phyloP scores from a whole-genome alignment of 2,113 vertebrate genomes.

The Etheostoma cragini region DNA sequence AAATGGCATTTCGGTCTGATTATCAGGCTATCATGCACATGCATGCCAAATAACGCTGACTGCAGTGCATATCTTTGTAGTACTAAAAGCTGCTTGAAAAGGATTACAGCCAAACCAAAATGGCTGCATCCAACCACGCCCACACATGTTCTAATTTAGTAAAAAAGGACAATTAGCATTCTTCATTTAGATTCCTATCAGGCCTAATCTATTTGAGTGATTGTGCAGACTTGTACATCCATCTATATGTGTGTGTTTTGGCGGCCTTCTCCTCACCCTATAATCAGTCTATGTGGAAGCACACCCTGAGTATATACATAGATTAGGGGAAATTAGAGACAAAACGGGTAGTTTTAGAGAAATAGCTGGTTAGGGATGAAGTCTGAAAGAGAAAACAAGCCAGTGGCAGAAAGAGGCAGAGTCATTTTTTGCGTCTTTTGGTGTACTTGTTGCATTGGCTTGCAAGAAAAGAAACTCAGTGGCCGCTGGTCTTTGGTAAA shows the following conservation, averaged over 20 bases:
- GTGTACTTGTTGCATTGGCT: conserved; percentile 47
- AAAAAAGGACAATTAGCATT: conserved; percentile 60
- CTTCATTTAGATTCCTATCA: conserved; percentile 69
- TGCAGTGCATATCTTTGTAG: conserved; percentile 34
- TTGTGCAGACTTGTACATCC: conserved; percentile 30
- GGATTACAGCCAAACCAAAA: conserved; percentile 56
- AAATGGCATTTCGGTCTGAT: conserved; percentile 30
- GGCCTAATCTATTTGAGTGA: conserved; percentile 48
- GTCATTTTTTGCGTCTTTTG: conserved; percentile 18
- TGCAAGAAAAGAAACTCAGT: conserved; percentile 37
- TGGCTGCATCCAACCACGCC: conserved; percentile 50
- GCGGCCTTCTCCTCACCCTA: conserved; percentile 26
- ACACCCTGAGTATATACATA: conserved; percentile 21
- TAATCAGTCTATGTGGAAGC: conserved; percentile 56
- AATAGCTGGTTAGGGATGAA: conserved; percentile 31
- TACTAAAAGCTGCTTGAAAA: conserved; percentile 26
- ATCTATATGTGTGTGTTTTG: conserved; percentile 48
- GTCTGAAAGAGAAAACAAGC: conserved; percentile 42
- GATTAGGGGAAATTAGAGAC: conserved; percentile 36
- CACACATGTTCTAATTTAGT: conserved; percentile 61
- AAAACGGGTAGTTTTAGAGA: conserved; percentile 13
- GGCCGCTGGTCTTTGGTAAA: conserved; percentile 42
- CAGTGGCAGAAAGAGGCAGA: conserved; percentile 21
- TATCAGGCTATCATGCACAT: conserved; percentile 3
- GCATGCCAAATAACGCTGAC: conserved; percentile 44